phyloP scores from a whole-genome alignment of 2,113 vertebrate genomes.

The Protobothrops mucrosquamatus region DNA sequence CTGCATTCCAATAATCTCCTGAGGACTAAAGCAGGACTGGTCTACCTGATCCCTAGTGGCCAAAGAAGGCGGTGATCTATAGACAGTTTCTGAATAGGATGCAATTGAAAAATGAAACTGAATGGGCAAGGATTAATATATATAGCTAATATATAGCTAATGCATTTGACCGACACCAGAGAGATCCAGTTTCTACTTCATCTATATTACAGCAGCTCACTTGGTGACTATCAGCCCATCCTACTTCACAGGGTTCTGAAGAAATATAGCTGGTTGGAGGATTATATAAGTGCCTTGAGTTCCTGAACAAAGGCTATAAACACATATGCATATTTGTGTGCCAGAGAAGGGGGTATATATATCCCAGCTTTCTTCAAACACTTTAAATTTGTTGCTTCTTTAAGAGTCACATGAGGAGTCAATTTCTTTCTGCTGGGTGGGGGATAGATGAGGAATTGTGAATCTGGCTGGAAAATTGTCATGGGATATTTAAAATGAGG shows the following conservation, averaged over 20 bases:
- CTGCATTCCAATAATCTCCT: background rate
- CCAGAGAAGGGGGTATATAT: background rate
- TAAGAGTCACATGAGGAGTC: background rate
- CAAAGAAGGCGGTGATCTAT: background rate
- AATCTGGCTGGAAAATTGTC: background rate
- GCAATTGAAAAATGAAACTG: background rate
- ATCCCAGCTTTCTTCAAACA: background rate
- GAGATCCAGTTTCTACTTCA: background rate
- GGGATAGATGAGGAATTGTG: background rate
- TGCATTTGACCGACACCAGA: background rate
- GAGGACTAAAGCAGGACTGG: background rate
- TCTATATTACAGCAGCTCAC: background rate
- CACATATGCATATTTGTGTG: background rate
- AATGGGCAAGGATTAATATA: background rate
- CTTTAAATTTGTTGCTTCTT: background rate
- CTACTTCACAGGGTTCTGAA: background rate
- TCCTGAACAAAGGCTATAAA: background rate
- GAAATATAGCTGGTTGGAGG: background rate
- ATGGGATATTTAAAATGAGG: background rate
- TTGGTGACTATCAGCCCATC: background rate
- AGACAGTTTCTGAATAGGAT: background rate
- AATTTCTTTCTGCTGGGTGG: background rate
- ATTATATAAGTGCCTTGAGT: background rate
- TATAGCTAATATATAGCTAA: background rate
- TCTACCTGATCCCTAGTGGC: background rate